Evolutionary conservation across 2,888 invertebrate genomes (phyloP).

Genomic region (Leucozona laternaria): DNA sequence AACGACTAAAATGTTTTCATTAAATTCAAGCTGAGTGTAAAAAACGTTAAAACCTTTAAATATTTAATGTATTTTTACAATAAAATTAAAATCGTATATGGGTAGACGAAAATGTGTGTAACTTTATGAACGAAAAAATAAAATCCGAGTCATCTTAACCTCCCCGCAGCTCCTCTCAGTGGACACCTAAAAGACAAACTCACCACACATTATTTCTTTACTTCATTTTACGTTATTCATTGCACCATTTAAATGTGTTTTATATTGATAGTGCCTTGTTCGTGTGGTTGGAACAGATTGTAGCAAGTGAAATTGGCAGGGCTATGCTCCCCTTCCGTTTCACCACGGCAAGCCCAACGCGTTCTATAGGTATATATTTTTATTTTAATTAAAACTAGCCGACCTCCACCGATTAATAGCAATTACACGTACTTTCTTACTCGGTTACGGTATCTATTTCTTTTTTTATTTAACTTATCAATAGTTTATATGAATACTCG

Average conservation of each 20-base stretch:
- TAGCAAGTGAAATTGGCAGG: conserved; percentile 67
- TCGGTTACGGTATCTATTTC: conserved; percentile 33
- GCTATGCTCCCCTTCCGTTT: conserved; percentile 2
- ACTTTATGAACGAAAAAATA: conserved; percentile 45
- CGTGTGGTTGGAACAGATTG: conserved; percentile 51
- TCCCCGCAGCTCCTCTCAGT: background rate
- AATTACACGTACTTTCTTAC: conserved; percentile 52
- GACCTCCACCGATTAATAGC: conserved; percentile 25
- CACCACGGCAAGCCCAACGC: background rate
- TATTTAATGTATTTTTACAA: conserved; percentile 21
- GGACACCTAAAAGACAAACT: conserved; percentile 41
- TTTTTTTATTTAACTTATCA: conserved; percentile 22
- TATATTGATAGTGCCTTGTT: conserved; percentile 56
- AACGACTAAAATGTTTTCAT: background rate
- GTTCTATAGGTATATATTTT: conserved; percentile 5
- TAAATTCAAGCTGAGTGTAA: background rate
- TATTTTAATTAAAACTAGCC: background rate
- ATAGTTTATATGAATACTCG: conserved; percentile 31
- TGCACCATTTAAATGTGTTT: conserved; percentile 48
- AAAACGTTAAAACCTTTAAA: background rate
- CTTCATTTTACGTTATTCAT: conserved; percentile 69
- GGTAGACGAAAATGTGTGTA: conserved; percentile 42
- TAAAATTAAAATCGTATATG: conserved; percentile 19
- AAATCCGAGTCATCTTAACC: conserved; percentile 26
- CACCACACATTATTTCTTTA: conserved; percentile 61